These are phyloP conservation scores for Eurois occulta DNA, from an alignment of 2,888 invertebrate species.

Conservation along the genomic window DNA sequence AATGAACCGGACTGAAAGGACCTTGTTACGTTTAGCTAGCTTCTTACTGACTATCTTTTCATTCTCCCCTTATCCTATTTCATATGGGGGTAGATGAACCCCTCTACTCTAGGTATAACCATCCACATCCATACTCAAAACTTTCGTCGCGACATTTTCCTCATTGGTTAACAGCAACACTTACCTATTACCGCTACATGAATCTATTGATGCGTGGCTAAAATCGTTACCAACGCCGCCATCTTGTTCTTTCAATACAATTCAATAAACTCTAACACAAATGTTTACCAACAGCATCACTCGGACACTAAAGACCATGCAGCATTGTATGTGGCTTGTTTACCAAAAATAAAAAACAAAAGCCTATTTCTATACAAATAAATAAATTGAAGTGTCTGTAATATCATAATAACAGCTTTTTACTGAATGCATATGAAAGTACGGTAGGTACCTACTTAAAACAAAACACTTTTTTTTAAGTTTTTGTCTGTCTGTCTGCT, in stretches of 20 bases:
- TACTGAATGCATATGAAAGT: too few species aligned
- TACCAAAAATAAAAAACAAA: background rate
- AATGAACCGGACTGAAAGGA: slow-evolving; percentile 72
- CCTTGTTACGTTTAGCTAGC: slow-evolving; percentile 52
- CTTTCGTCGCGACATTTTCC: background rate
- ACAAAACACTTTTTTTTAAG: too few species aligned
- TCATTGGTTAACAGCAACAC: background rate
- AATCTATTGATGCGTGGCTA: background rate
- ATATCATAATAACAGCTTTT: too few species aligned
- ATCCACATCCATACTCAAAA: background rate
- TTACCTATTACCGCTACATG: background rate
- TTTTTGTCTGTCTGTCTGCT: too few species aligned
- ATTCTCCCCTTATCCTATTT: background rate
- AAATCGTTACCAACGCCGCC: background rate
- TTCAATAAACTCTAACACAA: background rate
- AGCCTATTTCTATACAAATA: too few species aligned
- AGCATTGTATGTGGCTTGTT: background rate
- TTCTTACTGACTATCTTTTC: background rate
- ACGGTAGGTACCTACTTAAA: too few species aligned
- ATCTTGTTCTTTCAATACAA: background rate
- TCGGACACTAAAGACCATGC: background rate
- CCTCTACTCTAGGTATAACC: background rate
- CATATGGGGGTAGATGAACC: too few species aligned
- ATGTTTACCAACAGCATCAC: background rate
- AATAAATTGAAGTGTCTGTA: too few species aligned